Conservation (phyloP, 2,888 invertebrate genomes). For the Epistrophe grossulariae region DNA sequence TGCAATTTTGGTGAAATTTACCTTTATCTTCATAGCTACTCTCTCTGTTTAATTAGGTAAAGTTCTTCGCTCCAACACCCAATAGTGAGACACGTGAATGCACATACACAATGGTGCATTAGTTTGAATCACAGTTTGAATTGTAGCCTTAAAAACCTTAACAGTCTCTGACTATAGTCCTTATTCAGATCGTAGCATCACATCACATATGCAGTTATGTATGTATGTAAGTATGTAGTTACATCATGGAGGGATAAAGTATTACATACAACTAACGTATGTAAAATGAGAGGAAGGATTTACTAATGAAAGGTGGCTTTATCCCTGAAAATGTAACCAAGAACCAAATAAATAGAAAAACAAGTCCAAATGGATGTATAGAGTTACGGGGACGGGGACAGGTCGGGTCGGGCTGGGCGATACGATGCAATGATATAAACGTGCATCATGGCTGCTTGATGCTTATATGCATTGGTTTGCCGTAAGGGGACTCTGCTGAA, state of each 20-base stretch:
- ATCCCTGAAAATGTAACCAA: constrained; percentile 39
- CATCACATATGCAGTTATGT: too few relatives aligned
- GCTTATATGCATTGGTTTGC: constrained; percentile 47
- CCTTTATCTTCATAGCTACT: not conserved
- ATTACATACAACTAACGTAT: too few relatives aligned
- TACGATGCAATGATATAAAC: not conserved
- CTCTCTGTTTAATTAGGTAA: constrained; percentile 40
- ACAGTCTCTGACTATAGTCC: constrained; percentile 37
- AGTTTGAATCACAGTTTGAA: constrained; percentile 48
- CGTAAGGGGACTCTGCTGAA: constrained; percentile 24
- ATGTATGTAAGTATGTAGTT: too few relatives aligned
- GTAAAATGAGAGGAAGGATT: constrained; percentile 32
- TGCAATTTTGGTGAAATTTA: constrained; percentile 7
- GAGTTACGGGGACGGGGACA: not conserved
- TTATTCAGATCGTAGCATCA: constrained; percentile 34
- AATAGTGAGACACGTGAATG: constrained; percentile 22
- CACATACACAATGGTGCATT: constrained; percentile 25
- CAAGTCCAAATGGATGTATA: constrained; percentile 7
- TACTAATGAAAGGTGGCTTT: constrained; percentile 51
- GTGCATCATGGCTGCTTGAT: constrained; percentile 15
- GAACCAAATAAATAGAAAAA: constrained; percentile 29
- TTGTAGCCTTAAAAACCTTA: constrained; percentile 52
- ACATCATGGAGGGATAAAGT: too few relatives aligned
- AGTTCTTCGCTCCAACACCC: constrained; percentile 21
- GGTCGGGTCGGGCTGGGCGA: not conserved